A percentile compares a stretch with the other conserved stretches of the same genome.
phyloP scores from a whole-genome alignment of 2,797 vertebrate species.

The Propithecus deckenii region DNA sequence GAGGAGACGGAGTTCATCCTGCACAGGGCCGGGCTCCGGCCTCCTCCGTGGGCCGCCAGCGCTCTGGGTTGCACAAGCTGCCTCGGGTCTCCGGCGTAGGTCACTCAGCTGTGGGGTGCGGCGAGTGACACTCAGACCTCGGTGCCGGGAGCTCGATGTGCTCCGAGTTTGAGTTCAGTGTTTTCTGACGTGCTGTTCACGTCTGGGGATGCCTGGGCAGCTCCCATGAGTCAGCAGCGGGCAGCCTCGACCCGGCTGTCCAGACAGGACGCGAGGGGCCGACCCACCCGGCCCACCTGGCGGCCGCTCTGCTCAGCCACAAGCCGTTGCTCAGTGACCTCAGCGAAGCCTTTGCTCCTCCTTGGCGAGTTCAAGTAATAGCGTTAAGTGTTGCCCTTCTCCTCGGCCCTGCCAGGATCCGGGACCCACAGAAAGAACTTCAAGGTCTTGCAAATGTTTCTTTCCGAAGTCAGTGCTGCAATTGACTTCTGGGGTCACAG shows the following conservation, averaged over 20 bases:
- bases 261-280: background rate
- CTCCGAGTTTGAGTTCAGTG: no score
- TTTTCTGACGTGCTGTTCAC: background rate
- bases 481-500: background rate
- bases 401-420: background rate
- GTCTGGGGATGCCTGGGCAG: background rate
- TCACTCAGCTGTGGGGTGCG: background rate
- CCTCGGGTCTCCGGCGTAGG: no score
- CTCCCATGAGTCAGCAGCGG: no score
- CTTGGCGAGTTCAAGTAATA: background rate
- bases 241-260: rapidly evolving
- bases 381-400: background rate
- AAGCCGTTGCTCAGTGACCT: background rate
- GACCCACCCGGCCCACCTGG: rapidly evolving
- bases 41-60: no score
- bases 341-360: background rate
- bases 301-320: background rate
- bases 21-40: no score
- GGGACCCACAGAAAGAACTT: background rate
- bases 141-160: background rate
- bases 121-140: background rate
- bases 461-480: background rate
- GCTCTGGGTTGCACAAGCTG: no score
- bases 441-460: background rate
- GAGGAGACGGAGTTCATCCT: background rate